phyloP scores from a whole-genome alignment of 2,113 vertebrate species.

The Sphyrna mokarran region DNA sequence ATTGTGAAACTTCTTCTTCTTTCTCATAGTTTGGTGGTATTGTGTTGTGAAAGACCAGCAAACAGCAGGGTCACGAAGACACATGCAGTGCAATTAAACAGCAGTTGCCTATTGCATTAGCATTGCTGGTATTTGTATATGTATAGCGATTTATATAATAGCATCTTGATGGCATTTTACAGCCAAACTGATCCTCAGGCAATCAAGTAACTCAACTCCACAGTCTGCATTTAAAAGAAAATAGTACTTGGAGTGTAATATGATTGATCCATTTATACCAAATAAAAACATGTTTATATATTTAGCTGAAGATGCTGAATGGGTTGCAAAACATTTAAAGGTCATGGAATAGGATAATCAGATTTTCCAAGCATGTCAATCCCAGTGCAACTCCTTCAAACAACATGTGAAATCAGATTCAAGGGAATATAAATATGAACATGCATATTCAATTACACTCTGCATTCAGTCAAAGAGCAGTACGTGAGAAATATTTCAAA shows the following conservation, averaged over 20 bases:
- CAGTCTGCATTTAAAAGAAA: background rate
- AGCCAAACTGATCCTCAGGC: background rate
- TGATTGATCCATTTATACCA: background rate
- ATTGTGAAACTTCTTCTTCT: background rate
- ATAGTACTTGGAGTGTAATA: background rate
- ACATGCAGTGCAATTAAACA: background rate
- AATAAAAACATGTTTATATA: slow-evolving; percentile 29
- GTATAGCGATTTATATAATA: background rate
- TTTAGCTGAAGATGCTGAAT: background rate
- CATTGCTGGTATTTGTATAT: no score
- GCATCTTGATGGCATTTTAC: background rate
- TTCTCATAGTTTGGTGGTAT: background rate
- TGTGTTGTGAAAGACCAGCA: background rate
- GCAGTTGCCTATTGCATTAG: background rate
- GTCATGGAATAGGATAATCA: background rate
- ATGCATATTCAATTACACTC: slow-evolving; percentile 21
- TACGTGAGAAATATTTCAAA: background rate
- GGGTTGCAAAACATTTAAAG: background rate
- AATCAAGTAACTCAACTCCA: background rate
- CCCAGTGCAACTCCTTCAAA: background rate
- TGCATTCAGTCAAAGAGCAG: background rate
- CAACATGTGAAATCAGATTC: background rate
- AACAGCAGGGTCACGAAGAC: background rate
- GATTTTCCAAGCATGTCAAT: background rate
- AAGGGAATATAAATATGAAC: background rate